These are phyloP conservation scores for Belgica antarctica DNA, from an alignment of 2,888 invertebrate species.

Conservation along the genomic window DNA sequence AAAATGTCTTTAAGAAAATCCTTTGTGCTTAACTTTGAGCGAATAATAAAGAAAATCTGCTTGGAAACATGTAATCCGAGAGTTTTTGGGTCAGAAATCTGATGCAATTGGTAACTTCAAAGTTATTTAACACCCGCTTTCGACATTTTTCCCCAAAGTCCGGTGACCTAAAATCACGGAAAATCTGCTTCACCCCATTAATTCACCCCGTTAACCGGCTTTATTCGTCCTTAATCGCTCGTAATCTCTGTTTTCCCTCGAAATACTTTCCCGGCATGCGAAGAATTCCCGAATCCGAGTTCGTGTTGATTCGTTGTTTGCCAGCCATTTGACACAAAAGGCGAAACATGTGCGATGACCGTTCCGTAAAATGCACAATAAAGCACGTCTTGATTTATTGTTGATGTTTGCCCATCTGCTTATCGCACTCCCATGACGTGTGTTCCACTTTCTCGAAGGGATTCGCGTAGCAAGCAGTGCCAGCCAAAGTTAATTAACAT, in stretches of 20 bases:
- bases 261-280: neutral
- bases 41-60: too few relatives aligned
- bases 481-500: conserved; percentile 11
- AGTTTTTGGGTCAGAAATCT: too few relatives aligned
- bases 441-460: neutral
- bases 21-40: neutral
- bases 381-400: conserved; percentile 23
- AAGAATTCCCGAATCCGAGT: neutral
- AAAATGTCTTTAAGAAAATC: conserved; percentile 8
- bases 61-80: too few relatives aligned
- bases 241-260: too few relatives aligned
- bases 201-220: neutral
- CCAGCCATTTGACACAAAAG: neutral
- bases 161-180: too few relatives aligned
- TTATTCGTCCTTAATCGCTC: too few relatives aligned
- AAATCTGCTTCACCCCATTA: neutral
- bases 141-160: neutral
- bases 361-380: conserved; percentile 7
- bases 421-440: neutral
- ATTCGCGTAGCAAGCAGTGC: neutral
- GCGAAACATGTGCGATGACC: conserved; percentile 18
- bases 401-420: conserved; percentile 18
- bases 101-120: neutral
- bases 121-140: neutral
- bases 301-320: neutral